phyloP scores from a whole-genome alignment of 2,888 invertebrate genomes.

The Lithosia quadra region DNA sequence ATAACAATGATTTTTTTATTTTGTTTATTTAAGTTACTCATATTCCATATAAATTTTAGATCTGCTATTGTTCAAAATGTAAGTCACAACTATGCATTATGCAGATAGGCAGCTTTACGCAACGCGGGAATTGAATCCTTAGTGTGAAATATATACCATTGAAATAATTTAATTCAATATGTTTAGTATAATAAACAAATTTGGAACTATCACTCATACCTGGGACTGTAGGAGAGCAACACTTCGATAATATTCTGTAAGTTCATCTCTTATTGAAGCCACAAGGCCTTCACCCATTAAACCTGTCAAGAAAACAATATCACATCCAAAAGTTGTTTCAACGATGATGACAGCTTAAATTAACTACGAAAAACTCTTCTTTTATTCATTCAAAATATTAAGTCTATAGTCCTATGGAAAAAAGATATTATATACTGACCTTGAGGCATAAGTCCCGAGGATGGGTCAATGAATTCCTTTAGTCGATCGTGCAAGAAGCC shows the following conservation, averaged over 20 bases:
- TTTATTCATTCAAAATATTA: no score
- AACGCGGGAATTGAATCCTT: no score
- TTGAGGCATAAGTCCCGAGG: constrained; percentile 88
- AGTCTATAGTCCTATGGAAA: not conserved
- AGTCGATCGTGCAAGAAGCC: constrained; percentile 95
- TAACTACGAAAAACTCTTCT: no score
- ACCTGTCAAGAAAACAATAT: constrained; percentile 75
- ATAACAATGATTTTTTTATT: no score
- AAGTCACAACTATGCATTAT: no score
- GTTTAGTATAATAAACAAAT: no score
- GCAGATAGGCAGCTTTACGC: no score
- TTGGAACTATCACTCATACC: constrained; percentile 73
- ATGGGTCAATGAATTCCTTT: constrained; percentile 92
- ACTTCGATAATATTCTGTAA: constrained; percentile 95
- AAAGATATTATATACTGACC: constrained; percentile 57
- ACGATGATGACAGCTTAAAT: not conserved
- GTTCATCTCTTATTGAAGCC: constrained; percentile 93
- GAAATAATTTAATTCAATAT: no score
- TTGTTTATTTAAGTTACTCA: no score
- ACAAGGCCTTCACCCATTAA: constrained; percentile 95
- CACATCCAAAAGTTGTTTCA: not conserved
- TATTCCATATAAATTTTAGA: no score
- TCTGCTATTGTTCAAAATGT: no score
- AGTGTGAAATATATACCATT: no score
- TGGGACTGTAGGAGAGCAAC: constrained; percentile 95